These are phyloP conservation scores for Phalanger gymnotis DNA, from an alignment of 2,797 vertebrate genomes.

Conservation along the genomic window DNA sequence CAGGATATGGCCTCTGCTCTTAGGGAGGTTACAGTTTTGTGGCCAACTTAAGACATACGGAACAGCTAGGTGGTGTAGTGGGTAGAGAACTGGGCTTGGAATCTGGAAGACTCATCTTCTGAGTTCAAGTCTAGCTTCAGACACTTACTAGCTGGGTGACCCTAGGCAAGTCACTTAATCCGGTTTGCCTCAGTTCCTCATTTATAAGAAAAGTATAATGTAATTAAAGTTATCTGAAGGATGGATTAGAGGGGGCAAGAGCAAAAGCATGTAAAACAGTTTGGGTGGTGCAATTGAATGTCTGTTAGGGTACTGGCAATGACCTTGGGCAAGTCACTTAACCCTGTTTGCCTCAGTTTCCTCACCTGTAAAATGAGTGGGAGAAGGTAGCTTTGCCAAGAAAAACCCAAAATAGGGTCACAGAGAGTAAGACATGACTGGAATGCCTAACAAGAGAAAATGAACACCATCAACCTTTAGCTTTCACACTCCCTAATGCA, in stretches of 20 bases:
- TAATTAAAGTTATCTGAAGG: not conserved
- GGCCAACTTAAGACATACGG: not conserved
- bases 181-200: not conserved
- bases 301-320: not conserved
- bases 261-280: not conserved
- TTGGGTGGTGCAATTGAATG: not conserved
- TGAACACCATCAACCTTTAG: not conserved
- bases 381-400: no score
- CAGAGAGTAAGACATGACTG: not conserved
- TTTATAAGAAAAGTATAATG: not conserved
- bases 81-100: no score
- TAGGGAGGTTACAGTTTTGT: not conserved
- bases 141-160: not conserved
- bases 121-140: no score
- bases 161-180: not conserved
- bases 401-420: no score
- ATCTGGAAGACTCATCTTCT: no score
- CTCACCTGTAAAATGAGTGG: no score
- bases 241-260: not conserved
- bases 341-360: no score
- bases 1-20: not conserved
- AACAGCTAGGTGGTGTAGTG: no score
- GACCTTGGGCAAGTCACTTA: no score
- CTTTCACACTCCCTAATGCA: not conserved
- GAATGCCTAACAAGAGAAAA: not conserved